Conservation (phyloP, 2,113 vertebrate species). For the Hemicordylus capensis region DNA sequence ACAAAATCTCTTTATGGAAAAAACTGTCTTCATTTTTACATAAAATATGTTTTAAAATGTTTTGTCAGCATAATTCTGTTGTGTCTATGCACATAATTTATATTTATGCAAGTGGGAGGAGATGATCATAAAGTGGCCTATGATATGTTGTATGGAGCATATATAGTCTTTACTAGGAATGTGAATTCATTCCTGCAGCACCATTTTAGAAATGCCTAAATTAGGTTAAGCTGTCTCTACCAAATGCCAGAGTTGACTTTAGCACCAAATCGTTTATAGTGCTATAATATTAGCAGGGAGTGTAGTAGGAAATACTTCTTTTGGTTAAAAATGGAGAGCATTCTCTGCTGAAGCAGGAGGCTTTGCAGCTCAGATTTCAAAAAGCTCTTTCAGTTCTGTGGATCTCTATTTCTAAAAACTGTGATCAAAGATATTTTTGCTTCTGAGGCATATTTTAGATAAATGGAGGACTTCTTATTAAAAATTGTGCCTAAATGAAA, state of each 20-base stretch:
- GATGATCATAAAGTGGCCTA: not conserved
- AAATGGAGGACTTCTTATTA: not conserved
- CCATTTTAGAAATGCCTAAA: not conserved
- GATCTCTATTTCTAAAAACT: not conserved
- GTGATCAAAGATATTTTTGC: not conserved
- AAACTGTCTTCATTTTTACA: not conserved
- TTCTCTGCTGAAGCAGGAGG: rapidly evolving
- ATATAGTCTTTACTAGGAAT: not conserved
- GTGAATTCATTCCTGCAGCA: not conserved
- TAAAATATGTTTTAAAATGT: not conserved
- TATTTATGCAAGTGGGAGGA: not conserved
- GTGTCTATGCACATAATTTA: not conserved
- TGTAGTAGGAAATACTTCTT: not conserved
- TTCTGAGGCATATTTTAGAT: not conserved
- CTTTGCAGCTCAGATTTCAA: not conserved
- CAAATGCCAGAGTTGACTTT: not conserved
- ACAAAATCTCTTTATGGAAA: not conserved
- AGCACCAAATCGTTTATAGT: not conserved
- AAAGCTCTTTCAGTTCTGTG: not conserved
- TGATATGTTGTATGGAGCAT: not conserved
- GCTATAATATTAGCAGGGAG: not conserved
- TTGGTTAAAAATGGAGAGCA: not conserved
- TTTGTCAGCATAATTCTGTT: not conserved
- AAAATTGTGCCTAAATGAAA: not conserved
- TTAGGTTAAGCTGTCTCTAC: not conserved